Conservation (phyloP, 1,140 invertebrate species). For the Tachypleus tridentatus region DNA sequence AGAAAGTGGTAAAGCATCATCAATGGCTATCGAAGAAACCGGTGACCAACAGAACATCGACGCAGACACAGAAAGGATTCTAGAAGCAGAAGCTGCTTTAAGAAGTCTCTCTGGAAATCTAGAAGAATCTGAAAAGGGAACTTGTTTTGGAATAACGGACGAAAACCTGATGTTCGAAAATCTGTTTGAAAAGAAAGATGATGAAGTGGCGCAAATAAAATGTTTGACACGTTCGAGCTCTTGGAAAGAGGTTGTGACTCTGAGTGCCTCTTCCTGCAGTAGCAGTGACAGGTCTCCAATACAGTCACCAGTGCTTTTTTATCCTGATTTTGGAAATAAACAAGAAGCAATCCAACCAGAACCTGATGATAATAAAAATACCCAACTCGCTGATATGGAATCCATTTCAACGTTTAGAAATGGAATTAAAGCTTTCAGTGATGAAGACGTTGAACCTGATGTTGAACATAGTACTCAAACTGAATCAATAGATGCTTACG, state of each 20-base stretch:
- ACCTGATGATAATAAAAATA: too few relatives aligned
- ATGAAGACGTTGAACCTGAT: too few relatives aligned
- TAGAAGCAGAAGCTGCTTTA: constrained; percentile 70
- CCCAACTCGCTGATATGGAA: background rate
- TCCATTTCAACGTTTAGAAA: background rate
- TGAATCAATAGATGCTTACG: constrained; percentile 28
- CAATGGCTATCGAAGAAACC: too few relatives aligned
- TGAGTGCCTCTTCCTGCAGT: constrained; percentile 35
- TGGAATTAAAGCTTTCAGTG: background rate
- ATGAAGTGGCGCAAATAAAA: constrained; percentile 8
- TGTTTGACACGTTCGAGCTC: constrained; percentile 3
- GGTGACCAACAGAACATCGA: constrained; percentile 32
- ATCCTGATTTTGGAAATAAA: background rate
- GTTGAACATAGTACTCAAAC: too few relatives aligned
- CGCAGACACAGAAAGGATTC: constrained; percentile 61
- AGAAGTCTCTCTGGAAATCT: constrained; percentile 57
- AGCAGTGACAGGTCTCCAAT: constrained; percentile 19
- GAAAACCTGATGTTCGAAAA: constrained; percentile 69
- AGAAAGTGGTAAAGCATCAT: too few relatives aligned
- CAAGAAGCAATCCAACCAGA: background rate
- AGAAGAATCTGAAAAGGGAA: constrained; percentile 29
- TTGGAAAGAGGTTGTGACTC: constrained; percentile 50
- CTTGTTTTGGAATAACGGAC: constrained; percentile 36
- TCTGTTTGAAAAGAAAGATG: constrained; percentile 59
- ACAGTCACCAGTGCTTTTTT: constrained; percentile 7